Percentiles rank a stretch among this genome's conserved stretches.
Evolutionary conservation across 2,113 vertebrate species (phyloP).

Genomic region (Hepsetus odoe): DNA sequence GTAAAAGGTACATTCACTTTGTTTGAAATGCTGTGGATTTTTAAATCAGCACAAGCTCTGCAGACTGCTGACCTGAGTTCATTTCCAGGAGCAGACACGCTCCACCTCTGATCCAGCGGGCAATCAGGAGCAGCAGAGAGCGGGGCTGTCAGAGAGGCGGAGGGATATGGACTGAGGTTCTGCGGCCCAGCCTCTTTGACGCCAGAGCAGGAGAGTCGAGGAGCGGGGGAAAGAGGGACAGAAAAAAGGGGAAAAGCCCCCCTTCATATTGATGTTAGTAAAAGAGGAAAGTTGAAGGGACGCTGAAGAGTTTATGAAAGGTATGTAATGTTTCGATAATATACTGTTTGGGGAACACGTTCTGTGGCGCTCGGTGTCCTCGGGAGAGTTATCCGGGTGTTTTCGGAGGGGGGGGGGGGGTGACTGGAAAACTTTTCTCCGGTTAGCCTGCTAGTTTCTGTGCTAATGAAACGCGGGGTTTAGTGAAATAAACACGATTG

Average conservation of each 20-base stretch:
- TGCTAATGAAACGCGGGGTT: not conserved
- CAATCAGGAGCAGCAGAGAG: not conserved
- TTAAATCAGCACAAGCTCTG: too few relatives aligned
- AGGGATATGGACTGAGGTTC: conserved; percentile 68
- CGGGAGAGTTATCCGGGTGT: conserved; percentile 39
- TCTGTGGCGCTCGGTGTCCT: too few relatives aligned
- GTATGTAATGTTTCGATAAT: conserved; percentile 53
- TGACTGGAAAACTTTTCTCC: conserved; percentile 64
- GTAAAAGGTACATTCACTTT: too few relatives aligned
- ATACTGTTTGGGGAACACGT: too few relatives aligned
- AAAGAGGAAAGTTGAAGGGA: conserved; percentile 31
- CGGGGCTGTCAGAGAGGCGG: conserved; percentile 67
- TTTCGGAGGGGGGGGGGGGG: conserved; percentile 63
- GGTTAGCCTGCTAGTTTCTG: conserved; percentile 6
- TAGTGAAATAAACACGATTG: not conserved
- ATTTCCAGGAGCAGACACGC: too few relatives aligned
- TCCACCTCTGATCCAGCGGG: too few relatives aligned
- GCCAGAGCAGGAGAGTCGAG: conserved; percentile 65
- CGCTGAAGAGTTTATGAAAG: conserved; percentile 45
- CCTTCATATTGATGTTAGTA: conserved; percentile 55
- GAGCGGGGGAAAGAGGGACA: conserved; percentile 52
- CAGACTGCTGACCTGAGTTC: too few relatives aligned
- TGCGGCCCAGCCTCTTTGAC: conserved; percentile 71
- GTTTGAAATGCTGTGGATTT: too few relatives aligned
- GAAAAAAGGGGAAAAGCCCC: conserved; percentile 45